Conservation (phyloP, 2,113 vertebrate genomes). For the Dipodomys ordii region DNA sequence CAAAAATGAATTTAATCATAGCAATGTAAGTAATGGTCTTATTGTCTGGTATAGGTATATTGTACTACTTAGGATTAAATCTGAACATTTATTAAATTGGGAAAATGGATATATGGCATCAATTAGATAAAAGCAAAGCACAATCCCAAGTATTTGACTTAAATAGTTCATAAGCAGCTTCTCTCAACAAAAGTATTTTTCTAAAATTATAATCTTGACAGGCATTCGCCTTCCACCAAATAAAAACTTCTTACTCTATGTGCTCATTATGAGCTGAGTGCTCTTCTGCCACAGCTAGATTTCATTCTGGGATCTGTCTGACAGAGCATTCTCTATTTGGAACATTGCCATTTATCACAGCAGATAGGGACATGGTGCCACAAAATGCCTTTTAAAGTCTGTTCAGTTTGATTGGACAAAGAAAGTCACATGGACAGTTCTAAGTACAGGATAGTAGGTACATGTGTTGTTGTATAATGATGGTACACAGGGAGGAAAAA, state of each 20-base stretch:
- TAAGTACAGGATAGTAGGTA: background rate
- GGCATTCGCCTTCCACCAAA: background rate
- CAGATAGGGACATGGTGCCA: background rate
- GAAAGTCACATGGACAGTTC: background rate
- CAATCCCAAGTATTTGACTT: background rate
- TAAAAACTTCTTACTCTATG: background rate
- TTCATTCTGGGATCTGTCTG: background rate
- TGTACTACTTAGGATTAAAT: slow-evolving; percentile 41
- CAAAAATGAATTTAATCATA: slow-evolving; percentile 7
- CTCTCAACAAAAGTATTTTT: slow-evolving; percentile 7
- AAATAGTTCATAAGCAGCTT: background rate
- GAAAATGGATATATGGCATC: background rate
- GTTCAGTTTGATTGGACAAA: background rate
- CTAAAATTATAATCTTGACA: slow-evolving; percentile 51
- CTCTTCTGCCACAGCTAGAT: background rate
- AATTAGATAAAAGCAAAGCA: slow-evolving; percentile 47
- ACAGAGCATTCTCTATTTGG: background rate
- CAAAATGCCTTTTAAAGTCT: background rate
- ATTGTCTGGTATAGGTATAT: slow-evolving; percentile 18
- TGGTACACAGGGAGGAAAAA: background rate
- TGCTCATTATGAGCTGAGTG: background rate
- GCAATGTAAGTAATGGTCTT: background rate
- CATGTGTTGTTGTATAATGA: background rate
- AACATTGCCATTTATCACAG: background rate
- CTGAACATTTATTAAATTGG: background rate